Base-by-base conservation (phyloP, 2,888 invertebrate genomes). In the Micoletzkya japonica region DNA sequence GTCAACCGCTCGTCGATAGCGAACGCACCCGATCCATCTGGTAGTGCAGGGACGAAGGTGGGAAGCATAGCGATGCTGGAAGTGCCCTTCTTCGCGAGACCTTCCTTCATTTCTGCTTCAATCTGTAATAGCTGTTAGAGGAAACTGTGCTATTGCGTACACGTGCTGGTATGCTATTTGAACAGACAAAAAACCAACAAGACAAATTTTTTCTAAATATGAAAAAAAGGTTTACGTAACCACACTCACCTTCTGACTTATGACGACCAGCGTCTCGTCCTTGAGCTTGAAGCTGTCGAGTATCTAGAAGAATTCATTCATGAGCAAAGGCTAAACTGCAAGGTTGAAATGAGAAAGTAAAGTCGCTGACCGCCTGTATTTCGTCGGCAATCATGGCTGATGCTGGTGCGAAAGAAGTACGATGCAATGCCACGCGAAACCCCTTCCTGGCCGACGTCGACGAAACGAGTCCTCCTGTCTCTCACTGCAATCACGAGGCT, bases 11-110 rank as follows among this genome's bases (percentile, higher is more conserved):
- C n/a, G n/a, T n/a, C n/a, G n/a, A n/a, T n/a, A n/a, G n/a, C n/a
- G n/a, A n/a, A n/a, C n/a, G n/a, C 39, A 85, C 85, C 85, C 64
- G 81, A 75, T 49, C 86, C 86, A 67, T 82, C 81, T 4, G 85
- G 85, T n/a, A 85, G 69, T 7, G 79, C 82, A 0, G 85, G 85
- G n/a, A 85, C 81, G 73, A 77, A 85, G n/a, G 82, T 79, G 20
- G 85, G 85, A 56, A 85, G 72, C 85, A 85, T 85, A 14, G 85
- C 83, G 37, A 85, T 81, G 1, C 79, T 80, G 4, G 81, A 81
- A 4, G 73, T 78, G 37, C 50, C 49, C 7, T 72, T 75, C 39
- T 72, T 44, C 58, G 74, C 71, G 20, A 79, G 71, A n/a, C 79
- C 79, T 28, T 70, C 66, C 26, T 58, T 50, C 66, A 82, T 76